phyloP scores from a whole-genome alignment of 2,888 invertebrate species.

The Drosophila hamatofila region DNA sequence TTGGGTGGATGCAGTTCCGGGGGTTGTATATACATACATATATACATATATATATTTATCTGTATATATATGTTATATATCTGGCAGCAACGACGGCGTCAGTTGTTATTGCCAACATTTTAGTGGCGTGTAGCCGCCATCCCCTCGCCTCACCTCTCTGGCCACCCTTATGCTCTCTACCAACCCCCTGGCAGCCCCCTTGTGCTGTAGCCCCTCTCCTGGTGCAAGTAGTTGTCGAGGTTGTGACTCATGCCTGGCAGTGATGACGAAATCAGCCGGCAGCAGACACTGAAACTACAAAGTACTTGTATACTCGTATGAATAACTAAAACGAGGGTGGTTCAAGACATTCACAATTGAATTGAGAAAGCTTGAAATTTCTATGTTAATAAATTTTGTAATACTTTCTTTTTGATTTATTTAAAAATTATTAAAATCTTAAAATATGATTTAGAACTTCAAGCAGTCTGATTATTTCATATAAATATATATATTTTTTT shows the following conservation, averaged over 20 bases:
- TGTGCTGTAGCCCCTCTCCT: not conserved
- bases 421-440: too few relatives aligned
- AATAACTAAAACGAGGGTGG: constrained; percentile 44
- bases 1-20: constrained; percentile 40
- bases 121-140: constrained; percentile 37
- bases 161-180: not conserved
- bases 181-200: not conserved
- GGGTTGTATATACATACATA: constrained; percentile 27
- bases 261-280: constrained; percentile 70
- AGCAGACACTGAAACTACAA: constrained; percentile 47
- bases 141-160: not conserved
- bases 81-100: constrained; percentile 53
- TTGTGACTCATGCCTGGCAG: constrained; percentile 60
- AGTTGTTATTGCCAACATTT: constrained; percentile 72
- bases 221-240: constrained; percentile 13
- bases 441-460: too few relatives aligned
- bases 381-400: too few relatives aligned
- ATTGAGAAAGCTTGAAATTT: not conserved
- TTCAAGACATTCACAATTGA: not conserved
- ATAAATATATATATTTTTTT: too few relatives aligned
- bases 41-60: not conserved
- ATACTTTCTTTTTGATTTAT: too few relatives aligned
- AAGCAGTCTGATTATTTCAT: too few relatives aligned
- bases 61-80: constrained; percentile 13
- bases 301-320: constrained; percentile 31